Conservation (phyloP, 1,140 invertebrate genomes). For the Eupristina koningsbergeri region DNA sequence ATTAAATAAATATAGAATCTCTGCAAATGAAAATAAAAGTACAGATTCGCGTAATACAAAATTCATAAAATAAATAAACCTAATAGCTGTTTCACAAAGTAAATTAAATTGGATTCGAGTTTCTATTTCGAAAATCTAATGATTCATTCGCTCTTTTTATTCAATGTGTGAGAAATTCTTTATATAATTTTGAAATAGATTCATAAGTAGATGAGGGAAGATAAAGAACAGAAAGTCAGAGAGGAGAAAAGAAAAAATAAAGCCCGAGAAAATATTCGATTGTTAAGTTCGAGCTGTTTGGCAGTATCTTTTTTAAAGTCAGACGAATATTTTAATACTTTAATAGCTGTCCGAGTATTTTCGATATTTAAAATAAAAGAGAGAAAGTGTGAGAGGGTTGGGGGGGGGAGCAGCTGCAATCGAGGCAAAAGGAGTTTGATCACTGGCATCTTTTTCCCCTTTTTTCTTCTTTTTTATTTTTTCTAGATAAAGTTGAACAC, state of each 20-base stretch:
- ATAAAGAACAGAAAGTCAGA: neutral
- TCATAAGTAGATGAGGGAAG: neutral
- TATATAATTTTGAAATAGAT: neutral
- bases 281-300: neutral
- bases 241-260: neutral
- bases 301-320: neutral
- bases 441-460: no score
- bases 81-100: neutral
- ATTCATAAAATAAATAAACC: neutral
- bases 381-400: neutral
- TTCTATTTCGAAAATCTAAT: neutral
- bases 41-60: no score
- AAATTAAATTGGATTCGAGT: neutral
- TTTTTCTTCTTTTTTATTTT: neutral
- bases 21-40: no score
- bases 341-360: neutral
- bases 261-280: neutral
- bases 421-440: neutral
- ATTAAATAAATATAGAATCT: no score
- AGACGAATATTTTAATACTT: no score
- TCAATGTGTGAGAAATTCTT: neutral
- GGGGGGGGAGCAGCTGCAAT: neutral
- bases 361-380: neutral
- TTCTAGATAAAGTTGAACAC: neutral
- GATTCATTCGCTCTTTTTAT: neutral